Conservation (phyloP, 2,888 invertebrate species). For the Synanthedon tipuliformis region DNA sequence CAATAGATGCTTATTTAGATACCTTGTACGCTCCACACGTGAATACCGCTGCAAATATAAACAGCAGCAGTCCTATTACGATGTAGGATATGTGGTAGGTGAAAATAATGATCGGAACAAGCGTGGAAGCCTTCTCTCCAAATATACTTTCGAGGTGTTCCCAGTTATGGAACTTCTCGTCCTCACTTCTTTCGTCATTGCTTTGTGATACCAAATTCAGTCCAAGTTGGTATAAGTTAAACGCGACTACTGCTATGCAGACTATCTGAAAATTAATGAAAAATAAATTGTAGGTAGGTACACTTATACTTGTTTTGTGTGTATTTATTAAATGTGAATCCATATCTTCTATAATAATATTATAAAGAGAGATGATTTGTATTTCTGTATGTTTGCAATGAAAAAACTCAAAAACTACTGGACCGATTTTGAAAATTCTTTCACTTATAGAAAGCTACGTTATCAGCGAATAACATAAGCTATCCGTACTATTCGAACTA, state of each 20-base stretch:
- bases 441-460: too few relatives aligned
- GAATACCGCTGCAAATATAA: slow-evolving; percentile 40
- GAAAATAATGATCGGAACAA: slow-evolving; percentile 35
- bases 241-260: slow-evolving; percentile 45
- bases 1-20: slow-evolving; percentile 1
- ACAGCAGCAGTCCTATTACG: slow-evolving; percentile 35
- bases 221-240: slow-evolving; percentile 43
- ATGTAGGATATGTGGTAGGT: slow-evolving; percentile 46
- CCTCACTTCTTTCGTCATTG: slow-evolving; percentile 22
- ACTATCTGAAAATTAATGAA: slow-evolving; percentile 34
- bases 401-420: too few relatives aligned
- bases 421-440: too few relatives aligned
- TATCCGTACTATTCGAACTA: too few relatives aligned
- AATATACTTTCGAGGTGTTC: slow-evolving; percentile 50
- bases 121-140: slow-evolving; percentile 27
- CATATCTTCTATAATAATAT: too few relatives aligned
- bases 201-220: slow-evolving; percentile 33
- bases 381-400: too few relatives aligned
- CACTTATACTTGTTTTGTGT: too few relatives aligned
- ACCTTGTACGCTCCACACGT: slow-evolving; percentile 56
- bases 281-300: neutral
- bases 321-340: too few relatives aligned
- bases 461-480: too few relatives aligned
- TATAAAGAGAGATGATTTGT: too few relatives aligned
- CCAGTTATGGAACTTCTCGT: slow-evolving; percentile 44